Conservation (phyloP, 2,113 vertebrate genomes). For the Dunckerocampus dactyliophorus region DNA sequence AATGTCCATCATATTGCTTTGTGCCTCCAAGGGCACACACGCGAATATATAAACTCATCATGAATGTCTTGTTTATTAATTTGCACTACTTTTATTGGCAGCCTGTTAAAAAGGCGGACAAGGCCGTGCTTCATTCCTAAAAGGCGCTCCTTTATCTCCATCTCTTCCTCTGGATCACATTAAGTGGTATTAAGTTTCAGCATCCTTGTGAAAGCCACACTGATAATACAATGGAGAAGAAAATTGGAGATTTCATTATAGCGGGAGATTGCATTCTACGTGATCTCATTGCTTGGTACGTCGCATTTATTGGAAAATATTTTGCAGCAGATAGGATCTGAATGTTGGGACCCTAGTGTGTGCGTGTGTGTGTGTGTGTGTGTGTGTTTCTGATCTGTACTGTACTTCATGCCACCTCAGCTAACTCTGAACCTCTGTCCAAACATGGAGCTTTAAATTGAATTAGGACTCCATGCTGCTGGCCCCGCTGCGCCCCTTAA, state of each 20-base stretch:
- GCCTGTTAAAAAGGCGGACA: slow-evolving; percentile 31
- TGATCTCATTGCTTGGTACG: slow-evolving; percentile 15
- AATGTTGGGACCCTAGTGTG: background rate
- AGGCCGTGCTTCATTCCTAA: slow-evolving; percentile 6
- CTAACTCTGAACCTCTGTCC: slow-evolving; percentile 84
- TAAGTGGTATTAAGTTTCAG: slow-evolving; percentile 37
- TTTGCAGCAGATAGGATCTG: slow-evolving; percentile 5
- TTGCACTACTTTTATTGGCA: slow-evolving; percentile 41
- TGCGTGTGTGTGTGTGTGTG: slow-evolving; percentile 16
- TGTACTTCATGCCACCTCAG: slow-evolving; percentile 66
- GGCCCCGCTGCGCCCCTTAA: slow-evolving; percentile 75
- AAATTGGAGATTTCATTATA: slow-evolving; percentile 22
- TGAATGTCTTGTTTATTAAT: slow-evolving; percentile 48
- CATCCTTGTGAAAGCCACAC: slow-evolving; percentile 29
- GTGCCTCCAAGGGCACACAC: slow-evolving; percentile 48
- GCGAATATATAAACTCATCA: slow-evolving; percentile 33
- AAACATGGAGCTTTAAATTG: slow-evolving; percentile 81
- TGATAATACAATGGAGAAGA: slow-evolving; percentile 27
- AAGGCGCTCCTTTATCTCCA: slow-evolving; percentile 30
- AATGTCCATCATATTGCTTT: slow-evolving; percentile 64
- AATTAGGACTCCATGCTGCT: slow-evolving; percentile 86
- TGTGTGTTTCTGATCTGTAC: slow-evolving; percentile 53
- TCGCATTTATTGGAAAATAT: slow-evolving; percentile 21
- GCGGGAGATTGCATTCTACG: slow-evolving; percentile 12
- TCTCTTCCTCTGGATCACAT: slow-evolving; percentile 52